phyloP scores from a whole-genome alignment of 1,140 invertebrate species.

The Drosophila murphyi region DNA sequence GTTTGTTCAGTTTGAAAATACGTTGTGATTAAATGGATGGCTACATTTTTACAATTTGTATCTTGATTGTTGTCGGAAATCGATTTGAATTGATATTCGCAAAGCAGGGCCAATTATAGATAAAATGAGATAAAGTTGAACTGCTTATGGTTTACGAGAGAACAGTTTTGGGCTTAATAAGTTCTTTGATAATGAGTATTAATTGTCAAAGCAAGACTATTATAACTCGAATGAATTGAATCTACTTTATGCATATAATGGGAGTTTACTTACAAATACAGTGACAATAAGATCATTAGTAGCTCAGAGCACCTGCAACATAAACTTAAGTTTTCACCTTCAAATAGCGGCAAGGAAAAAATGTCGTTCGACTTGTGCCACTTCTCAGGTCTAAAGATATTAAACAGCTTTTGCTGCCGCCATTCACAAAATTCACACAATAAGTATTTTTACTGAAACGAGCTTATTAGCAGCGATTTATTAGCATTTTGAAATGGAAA shows the following conservation, averaged over 20 bases:
- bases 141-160: too few relatives aligned
- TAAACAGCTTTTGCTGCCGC: conserved; percentile 1
- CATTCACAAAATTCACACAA: conserved; percentile 56
- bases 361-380: conserved; percentile 54
- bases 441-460: conserved; percentile 59
- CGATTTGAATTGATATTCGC: too few relatives aligned
- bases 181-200: too few relatives aligned
- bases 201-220: too few relatives aligned
- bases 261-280: not conserved
- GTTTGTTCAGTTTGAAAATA: too few relatives aligned
- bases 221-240: too few relatives aligned
- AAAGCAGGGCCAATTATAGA: too few relatives aligned
- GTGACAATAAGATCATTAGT: not conserved
- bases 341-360: conserved; percentile 15
- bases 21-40: too few relatives aligned
- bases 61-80: too few relatives aligned
- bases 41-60: too few relatives aligned
- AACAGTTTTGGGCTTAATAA: too few relatives aligned
- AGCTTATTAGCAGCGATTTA: conserved; percentile 67
- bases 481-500: conserved; percentile 60
- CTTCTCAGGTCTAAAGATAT: conserved; percentile 46
- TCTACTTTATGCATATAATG: not conserved
- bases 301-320: conserved; percentile 5
- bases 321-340: conserved; percentile 41
- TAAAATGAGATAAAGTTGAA: too few relatives aligned